Base-by-base conservation (phyloP, 2,113 vertebrate genomes). In the Stercorarius parasiticus region DNA sequence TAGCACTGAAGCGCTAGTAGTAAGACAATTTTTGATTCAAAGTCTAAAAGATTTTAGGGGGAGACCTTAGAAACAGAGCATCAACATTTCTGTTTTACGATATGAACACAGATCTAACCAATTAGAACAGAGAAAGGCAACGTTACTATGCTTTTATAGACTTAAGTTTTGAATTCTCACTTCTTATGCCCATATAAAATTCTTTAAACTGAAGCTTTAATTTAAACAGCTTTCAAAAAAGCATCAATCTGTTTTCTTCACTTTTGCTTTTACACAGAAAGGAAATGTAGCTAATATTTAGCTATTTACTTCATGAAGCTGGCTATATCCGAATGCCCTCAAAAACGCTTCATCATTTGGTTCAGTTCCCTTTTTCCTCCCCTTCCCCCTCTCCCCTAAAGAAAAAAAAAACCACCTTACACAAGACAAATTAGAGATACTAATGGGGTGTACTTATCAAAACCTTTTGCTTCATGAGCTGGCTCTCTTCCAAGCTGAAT, bases 91-190 rank as follows among this genome's bases (percentile, higher is more conserved):
- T 77, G 49, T 10, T 59, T 64, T 82, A 90, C 38, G 66, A 10
- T 4, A 88, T 1, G 5, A 91, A 67, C 40, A 67, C 30, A 13
- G 42, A 52, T 80, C 19, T 82, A 66, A 95, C 29, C 40, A 91
- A 38, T 29, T 27, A 77, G 23, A 40, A 65, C 23, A 61, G 20
- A 53, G 21, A 52, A 66, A 49, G 45, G 65, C 70, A 79, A 82
- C 10, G 9, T 16, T 38, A 47, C n/a, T 6, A 1, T 0, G 0
- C 20, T 88, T 88, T 61, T 52, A 81, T 0, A 2, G 40, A 45
- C 29, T 43, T 47, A 70, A 76, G 17, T 22, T 86, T 50, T 34
- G 36, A 76, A 86, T 65, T 88, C 66, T 67, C 30, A 34, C 4
- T 40, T 82, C 40, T 69, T 77, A 43, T 40, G 65, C 30, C 53